Base-by-base conservation (phyloP, 2,888 invertebrate genomes). In the Monoplex corrugatus region DNA sequence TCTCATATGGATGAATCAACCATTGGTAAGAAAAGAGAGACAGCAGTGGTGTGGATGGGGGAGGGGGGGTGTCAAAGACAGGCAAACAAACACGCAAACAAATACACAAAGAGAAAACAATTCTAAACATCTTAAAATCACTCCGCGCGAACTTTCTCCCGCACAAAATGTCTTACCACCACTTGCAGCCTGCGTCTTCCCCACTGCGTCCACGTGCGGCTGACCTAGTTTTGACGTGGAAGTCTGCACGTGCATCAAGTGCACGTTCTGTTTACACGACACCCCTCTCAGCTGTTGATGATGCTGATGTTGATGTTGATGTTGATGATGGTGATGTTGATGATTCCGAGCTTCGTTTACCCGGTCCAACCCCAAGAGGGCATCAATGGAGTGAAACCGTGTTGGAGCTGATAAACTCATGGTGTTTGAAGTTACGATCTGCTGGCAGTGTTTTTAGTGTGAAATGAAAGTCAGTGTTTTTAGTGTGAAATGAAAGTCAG, bases 361-460 rank as follows among this genome's bases (percentile, higher is more conserved):
- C 16, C 90, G 87, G 28, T 88, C 63, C 78, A 93, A 90, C 28
- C 94, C 94, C 35, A 94, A 90, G 23, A 94, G 89, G 82, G 94
- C 93, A 82, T 94, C 94, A 19, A 94, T 94, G 87, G 94, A 94
- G 90, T 94, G 93, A 80, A 92, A 90, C 13, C 90, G 68, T 16
- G 90, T 90, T 13, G 92, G 91, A 6, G 93, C 88, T 32, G 91
- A 88, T 40, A 91, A 88, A 91, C 91, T 92, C 84, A 87, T 89
- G 63, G 72, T 87, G 45, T 40, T 72, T 43, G 45, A 28, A 84
- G n/a, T n/a, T n/a, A n/a, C n/a, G n/a, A n/a, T n/a, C n/a, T n/a
- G n/a, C n/a, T n/a, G n/a, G n/a, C n/a, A n/a, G n/a, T n/a, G n/a
- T n/a, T n/a, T n/a, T n/a, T n/a, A n/a, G n/a, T n/a, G n/a, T n/a